Conservation (phyloP, 1,140 invertebrate species). For the Ips nitidus region DNA sequence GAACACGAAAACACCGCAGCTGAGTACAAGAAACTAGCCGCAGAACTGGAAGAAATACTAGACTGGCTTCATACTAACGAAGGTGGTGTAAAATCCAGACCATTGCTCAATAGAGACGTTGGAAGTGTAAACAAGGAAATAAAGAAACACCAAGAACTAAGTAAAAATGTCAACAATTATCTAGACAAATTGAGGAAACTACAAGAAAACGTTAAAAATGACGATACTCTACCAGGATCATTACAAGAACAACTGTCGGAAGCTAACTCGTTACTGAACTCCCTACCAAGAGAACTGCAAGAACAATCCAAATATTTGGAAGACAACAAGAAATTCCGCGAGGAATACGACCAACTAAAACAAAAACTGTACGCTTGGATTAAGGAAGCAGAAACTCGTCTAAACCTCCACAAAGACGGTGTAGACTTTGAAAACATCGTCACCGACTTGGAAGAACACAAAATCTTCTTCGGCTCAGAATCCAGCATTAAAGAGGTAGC, state of each 20-base stretch:
- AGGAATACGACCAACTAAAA: constrained; percentile 70
- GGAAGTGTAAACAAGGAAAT: constrained; percentile 80
- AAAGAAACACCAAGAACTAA: constrained; percentile 72
- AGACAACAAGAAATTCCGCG: constrained; percentile 75
- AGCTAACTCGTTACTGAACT: constrained; percentile 72
- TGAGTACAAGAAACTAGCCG: constrained; percentile 78
- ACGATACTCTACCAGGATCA: constrained; percentile 75
- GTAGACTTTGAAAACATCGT: constrained; percentile 85
- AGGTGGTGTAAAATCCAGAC: constrained; percentile 76
- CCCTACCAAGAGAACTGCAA: constrained; percentile 75
- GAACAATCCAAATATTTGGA: constrained; percentile 78
- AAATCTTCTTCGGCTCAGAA: constrained; percentile 80
- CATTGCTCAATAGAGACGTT: constrained; percentile 75
- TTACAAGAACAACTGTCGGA: constrained; percentile 82
- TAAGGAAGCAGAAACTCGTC: constrained; percentile 74
- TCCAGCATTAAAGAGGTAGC: constrained; percentile 75
- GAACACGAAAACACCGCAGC: constrained; percentile 86
- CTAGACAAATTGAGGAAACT: constrained; percentile 70
- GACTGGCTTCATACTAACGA: constrained; percentile 86
- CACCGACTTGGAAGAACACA: constrained; percentile 81
- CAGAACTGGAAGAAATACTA: constrained; percentile 78
- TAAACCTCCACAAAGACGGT: constrained; percentile 78
- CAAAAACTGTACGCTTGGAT: constrained; percentile 85
- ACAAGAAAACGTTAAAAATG: constrained; percentile 67
- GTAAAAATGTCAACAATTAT: constrained; percentile 69